A percentile compares a stretch with the other conserved stretches of the same genome.
These are phyloP conservation scores for Dicerorhinus sumatrensis DNA, from an alignment of 2,113 vertebrate genomes.

Conservation along the genomic window DNA sequence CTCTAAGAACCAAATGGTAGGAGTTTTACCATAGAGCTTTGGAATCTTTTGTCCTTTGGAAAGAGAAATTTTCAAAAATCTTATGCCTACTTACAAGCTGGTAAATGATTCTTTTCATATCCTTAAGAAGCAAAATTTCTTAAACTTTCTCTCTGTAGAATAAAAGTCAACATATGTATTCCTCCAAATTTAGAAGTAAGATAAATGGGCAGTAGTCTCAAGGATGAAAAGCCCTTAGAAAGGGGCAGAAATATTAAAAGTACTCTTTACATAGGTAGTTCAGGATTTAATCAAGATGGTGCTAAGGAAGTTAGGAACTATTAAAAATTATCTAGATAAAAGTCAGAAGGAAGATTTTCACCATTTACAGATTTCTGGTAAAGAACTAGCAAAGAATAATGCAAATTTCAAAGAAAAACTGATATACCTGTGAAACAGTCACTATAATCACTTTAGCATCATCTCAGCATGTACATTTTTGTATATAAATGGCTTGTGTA, in stretches of 20 bases:
- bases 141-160: constrained; percentile 1
- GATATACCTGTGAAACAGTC: neutral
- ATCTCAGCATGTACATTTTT: neutral
- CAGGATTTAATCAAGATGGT: neutral
- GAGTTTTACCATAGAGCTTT: neutral
- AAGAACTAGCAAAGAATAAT: neutral
- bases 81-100: neutral
- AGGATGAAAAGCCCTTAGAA: neutral
- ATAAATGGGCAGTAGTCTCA: neutral
- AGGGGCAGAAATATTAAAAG: neutral
- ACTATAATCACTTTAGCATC: neutral
- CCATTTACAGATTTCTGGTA: neutral
- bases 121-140: constrained; percentile 44
- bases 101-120: neutral
- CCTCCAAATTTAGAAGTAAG: constrained; percentile 7
- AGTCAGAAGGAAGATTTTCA: neutral
- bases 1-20: neutral
- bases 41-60: neutral
- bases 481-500: neutral
- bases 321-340: neutral
- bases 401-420: neutral
- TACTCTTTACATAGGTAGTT: neutral
- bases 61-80: constrained; percentile 16
- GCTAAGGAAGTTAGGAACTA: neutral
- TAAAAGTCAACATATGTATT: constrained; percentile 20